These are phyloP conservation scores for Meda fulgida DNA, from an alignment of 2,797 vertebrate genomes.

Conservation along the genomic window DNA sequence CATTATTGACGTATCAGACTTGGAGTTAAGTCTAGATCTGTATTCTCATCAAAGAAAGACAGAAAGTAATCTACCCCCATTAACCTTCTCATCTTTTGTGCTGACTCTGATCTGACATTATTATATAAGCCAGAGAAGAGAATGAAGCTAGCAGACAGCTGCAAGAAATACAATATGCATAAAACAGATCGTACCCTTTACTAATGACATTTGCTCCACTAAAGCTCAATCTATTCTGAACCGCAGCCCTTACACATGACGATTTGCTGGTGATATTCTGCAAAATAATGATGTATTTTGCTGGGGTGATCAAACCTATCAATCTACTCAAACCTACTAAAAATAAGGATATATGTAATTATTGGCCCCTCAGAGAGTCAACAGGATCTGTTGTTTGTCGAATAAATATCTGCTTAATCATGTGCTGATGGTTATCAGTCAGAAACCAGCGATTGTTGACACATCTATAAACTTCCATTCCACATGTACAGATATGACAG, in stretches of 20 bases:
- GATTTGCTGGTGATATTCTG: background rate
- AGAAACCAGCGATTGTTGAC: background rate
- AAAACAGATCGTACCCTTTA: constrained; percentile 17
- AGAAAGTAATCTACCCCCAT: background rate
- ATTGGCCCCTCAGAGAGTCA: constrained; percentile 19
- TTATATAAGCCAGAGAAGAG: constrained; percentile 3
- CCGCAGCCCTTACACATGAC: background rate
- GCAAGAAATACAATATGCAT: constrained; percentile 29
- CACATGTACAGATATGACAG: background rate
- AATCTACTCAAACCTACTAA: background rate
- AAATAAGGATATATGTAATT: constrained; percentile 4
- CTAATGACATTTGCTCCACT: constrained; percentile 22
- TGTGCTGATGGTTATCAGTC: constrained; percentile 12
- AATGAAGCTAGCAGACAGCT: constrained; percentile 34
- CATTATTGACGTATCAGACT: background rate
- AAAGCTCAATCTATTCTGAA: constrained; percentile 16
- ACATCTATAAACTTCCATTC: background rate
- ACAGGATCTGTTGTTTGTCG: background rate
- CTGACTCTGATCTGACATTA: constrained; percentile 5
- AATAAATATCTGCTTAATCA: constrained; percentile 17
- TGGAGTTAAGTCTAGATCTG: background rate
- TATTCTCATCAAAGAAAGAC: background rate
- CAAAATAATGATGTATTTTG: background rate
- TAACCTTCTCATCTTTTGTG: constrained; percentile 17
- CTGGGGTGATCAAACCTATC: background rate